A percentile compares a stretch with the other conserved stretches of the same genome.
Evolutionary conservation across 2,797 vertebrate genomes (phyloP).

Genomic region (Darevskia nairensis): DNA sequence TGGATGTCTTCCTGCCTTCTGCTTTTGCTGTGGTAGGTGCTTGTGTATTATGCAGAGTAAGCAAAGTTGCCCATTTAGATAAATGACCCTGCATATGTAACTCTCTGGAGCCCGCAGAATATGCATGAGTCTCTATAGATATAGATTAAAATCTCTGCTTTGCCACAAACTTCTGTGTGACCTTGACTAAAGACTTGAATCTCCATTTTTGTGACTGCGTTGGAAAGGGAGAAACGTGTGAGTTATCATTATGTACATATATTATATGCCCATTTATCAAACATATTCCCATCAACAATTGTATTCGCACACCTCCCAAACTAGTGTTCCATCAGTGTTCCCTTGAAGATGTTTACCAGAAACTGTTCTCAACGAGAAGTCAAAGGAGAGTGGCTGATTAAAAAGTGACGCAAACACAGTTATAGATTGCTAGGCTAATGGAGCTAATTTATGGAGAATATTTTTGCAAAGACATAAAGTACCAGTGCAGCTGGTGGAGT

Average conservation of each 20-base stretch:
- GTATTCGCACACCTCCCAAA: background rate
- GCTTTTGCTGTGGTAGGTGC: slow-evolving; percentile 28
- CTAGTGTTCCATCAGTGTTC: background rate
- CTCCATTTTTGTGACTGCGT: background rate
- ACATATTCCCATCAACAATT: background rate
- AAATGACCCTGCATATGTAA: slow-evolving; percentile 35
- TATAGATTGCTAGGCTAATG: background rate
- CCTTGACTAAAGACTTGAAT: slow-evolving; percentile 20
- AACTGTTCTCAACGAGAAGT: background rate
- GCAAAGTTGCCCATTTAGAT: slow-evolving; percentile 29
- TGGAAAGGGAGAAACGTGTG: background rate
- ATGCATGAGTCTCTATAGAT: slow-evolving; percentile 34
- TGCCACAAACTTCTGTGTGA: slow-evolving; percentile 1
- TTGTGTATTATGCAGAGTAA: slow-evolving; percentile 26
- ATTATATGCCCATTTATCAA: background rate
- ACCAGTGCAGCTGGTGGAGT: background rate
- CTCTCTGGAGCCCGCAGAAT: slow-evolving; percentile 26
- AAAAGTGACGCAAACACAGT: background rate
- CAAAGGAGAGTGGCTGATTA: background rate
- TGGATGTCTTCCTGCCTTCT: background rate
- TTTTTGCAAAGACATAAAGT: background rate
- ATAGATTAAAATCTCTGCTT: slow-evolving; percentile 38
- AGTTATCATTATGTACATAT: background rate
- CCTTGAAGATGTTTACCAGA: background rate
- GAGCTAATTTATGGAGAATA: background rate